Conservation (phyloP, 2,113 vertebrate species). For the Progne subis region DNA sequence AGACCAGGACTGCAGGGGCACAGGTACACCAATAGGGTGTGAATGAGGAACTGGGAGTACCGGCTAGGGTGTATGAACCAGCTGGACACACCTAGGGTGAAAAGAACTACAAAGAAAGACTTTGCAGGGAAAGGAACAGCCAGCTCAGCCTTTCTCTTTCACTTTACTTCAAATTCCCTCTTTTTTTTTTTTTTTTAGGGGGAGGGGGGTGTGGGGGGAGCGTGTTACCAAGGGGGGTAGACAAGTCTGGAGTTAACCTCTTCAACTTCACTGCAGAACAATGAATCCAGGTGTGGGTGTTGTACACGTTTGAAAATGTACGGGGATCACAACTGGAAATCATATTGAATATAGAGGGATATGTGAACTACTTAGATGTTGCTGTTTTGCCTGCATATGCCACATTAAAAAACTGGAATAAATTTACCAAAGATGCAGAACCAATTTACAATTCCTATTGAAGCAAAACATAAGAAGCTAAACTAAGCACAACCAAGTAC, state of each 20-base stretch:
- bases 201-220: no score
- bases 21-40: not conserved
- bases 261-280: not conserved
- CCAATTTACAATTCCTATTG: fast-evolving
- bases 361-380: not conserved
- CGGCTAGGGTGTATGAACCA: not conserved
- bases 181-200: no score
- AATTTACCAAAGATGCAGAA: not conserved
- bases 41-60: not conserved
- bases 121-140: not conserved
- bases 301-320: not conserved
- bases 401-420: not conserved
- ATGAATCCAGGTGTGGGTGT: not conserved
- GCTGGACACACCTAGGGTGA: not conserved
- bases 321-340: not conserved
- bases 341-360: not conserved
- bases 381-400: not conserved
- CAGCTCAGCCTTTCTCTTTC: not conserved
- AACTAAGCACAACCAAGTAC: not conserved
- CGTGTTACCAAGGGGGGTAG: no score
- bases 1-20: not conserved
- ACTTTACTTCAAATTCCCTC: not conserved
- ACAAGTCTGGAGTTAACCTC: not conserved
- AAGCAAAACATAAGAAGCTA: not conserved
- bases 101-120: not conserved